Evolutionary conservation across 2,797 vertebrate genomes (phyloP).

Genomic region (Liparis tanakae): DNA sequence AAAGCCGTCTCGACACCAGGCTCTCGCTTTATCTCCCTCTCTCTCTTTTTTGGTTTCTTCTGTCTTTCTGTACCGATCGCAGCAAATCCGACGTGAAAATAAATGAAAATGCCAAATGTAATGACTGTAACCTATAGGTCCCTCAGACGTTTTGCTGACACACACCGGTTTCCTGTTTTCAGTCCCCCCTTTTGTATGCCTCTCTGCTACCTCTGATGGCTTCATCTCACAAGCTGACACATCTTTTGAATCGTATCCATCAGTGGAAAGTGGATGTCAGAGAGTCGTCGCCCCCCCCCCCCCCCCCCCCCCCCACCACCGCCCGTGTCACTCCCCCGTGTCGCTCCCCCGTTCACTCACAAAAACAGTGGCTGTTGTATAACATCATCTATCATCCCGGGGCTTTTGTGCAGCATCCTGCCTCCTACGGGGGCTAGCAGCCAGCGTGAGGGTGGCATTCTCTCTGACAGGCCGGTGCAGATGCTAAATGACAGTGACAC

Average conservation of each 20-base stretch:
- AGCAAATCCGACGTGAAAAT: conserved; percentile 34
- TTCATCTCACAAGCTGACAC: conserved; percentile 54
- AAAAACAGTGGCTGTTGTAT: conserved; percentile 71
- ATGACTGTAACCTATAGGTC: conserved; percentile 28
- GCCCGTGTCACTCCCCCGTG: no score
- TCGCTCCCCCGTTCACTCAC: conserved; percentile 42
- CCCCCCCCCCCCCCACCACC: neutral
- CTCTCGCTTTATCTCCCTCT: conserved; percentile 15
- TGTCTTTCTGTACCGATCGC: conserved; percentile 6
- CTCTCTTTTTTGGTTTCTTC: conserved; percentile 11
- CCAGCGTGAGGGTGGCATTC: conserved; percentile 74
- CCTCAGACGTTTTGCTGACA: conserved; percentile 10
- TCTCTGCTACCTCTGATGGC: conserved; percentile 35
- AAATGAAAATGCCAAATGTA: conserved; percentile 41
- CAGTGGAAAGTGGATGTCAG: conserved; percentile 66
- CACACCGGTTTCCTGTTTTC: conserved; percentile 11
- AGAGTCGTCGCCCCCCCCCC: neutral
- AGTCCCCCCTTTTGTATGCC: neutral
- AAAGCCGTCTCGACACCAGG: neutral
- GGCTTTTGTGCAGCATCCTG: conserved; percentile 76
- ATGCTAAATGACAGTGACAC: conserved; percentile 85
- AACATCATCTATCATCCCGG: conserved; percentile 81
- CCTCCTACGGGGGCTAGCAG: conserved; percentile 66
- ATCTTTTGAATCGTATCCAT: conserved; percentile 74
- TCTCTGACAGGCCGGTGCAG: conserved; percentile 76